phyloP scores from a whole-genome alignment of 2,888 invertebrate genomes.

The Oscheius sp. region DNA sequence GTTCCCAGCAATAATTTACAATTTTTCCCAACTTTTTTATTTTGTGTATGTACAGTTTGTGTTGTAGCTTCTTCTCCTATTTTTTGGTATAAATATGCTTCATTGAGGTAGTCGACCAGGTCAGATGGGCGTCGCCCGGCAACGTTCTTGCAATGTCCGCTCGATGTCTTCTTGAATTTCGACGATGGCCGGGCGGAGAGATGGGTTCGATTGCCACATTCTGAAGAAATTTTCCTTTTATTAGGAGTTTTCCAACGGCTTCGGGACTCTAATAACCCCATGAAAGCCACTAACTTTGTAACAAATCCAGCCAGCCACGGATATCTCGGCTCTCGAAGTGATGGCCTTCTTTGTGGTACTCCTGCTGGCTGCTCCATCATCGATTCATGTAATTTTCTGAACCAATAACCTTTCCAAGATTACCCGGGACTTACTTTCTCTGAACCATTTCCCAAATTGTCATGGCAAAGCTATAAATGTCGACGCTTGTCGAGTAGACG shows the following conservation, averaged over 20 bases:
- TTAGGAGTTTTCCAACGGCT: too few species aligned
- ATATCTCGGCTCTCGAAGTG: background rate
- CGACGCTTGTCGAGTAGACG: background rate
- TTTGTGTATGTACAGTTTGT: constrained; percentile 31
- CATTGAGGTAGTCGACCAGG: background rate
- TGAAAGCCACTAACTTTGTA: background rate
- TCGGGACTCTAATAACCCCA: background rate
- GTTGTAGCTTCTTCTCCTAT: constrained; percentile 11
- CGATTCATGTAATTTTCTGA: background rate
- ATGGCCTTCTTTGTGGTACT: background rate
- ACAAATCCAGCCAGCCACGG: constrained; percentile 6
- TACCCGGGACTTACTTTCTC: background rate
- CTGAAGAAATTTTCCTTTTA: background rate
- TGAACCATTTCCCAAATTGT: constrained; percentile 22
- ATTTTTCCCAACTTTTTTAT: background rate
- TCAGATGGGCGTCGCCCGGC: background rate
- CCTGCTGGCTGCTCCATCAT: background rate
- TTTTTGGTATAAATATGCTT: constrained; percentile 27
- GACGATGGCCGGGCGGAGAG: background rate
- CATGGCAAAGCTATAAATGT: constrained; percentile 12
- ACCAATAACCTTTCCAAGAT: background rate
- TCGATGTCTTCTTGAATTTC: constrained; percentile 16
- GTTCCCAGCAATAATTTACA: background rate
- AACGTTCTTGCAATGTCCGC: background rate
- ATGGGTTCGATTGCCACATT: constrained; percentile 22